Evolutionary conservation across 2,888 invertebrate species (phyloP).

Genomic region (Lasioglossum zephyrum): DNA sequence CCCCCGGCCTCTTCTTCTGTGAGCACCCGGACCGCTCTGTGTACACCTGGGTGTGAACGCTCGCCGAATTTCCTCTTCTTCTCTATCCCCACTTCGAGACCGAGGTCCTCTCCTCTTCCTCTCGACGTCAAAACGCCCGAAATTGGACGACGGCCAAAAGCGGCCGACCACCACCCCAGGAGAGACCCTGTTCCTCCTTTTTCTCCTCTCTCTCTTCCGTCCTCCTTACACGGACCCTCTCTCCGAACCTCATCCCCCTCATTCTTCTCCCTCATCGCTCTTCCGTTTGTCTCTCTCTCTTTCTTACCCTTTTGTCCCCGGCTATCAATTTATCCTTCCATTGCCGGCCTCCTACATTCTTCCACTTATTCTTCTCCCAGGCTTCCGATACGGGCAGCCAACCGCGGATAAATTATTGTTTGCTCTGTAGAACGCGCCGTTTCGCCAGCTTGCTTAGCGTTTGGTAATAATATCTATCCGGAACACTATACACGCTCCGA

Average conservation of each 20-base stretch:
- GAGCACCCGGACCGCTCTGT: conserved; percentile 15
- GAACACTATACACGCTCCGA: background rate
- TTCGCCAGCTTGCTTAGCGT: conserved; percentile 51
- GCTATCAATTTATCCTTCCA: conserved; percentile 66
- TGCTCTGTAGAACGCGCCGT: conserved; percentile 52
- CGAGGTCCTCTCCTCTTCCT: conserved; percentile 36
- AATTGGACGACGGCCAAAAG: conserved; percentile 77
- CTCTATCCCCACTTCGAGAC: conserved; percentile 19
- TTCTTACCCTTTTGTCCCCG: conserved; percentile 32
- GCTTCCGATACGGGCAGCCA: conserved; percentile 49
- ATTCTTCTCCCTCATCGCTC: conserved; percentile 5
- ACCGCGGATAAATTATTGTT: conserved; percentile 73
- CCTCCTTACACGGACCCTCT: conserved; percentile 1
- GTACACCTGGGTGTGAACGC: conserved; percentile 60
- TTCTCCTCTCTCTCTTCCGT: conserved; percentile 32
- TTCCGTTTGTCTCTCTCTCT: background rate
- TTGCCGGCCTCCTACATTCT: conserved; percentile 43
- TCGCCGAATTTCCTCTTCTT: conserved; percentile 42
- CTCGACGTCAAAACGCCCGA: conserved; percentile 67
- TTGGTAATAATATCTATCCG: conserved; percentile 60
- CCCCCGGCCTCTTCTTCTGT: background rate
- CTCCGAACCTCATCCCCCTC: background rate
- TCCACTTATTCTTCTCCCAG: conserved; percentile 46
- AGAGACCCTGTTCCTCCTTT: conserved; percentile 40
- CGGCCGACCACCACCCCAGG: conserved; percentile 48